Conservation (phyloP, 2,888 invertebrate species). For the Cephalotes varians region DNA sequence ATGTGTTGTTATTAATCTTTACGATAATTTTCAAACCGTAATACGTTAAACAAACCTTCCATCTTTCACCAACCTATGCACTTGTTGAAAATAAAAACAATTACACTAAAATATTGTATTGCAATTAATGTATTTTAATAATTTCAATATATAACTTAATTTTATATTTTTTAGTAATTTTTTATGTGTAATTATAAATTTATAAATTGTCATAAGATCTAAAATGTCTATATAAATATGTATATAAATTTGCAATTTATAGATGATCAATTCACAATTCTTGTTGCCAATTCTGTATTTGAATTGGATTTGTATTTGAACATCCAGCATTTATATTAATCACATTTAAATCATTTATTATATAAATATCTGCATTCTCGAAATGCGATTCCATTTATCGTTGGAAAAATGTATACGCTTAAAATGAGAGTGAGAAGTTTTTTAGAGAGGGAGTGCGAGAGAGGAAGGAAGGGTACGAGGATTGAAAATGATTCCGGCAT, state of each 20-base stretch:
- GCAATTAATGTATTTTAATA: background rate
- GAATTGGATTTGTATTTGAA: background rate
- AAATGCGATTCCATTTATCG: conserved; percentile 14
- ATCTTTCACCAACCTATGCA: too few species aligned
- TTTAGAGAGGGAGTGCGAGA: background rate
- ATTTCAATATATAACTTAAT: background rate
- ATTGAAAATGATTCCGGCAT: conserved; percentile 42
- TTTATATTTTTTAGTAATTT: background rate
- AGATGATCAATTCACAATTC: background rate
- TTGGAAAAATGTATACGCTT: background rate
- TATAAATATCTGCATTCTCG: background rate
- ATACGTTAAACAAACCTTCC: background rate
- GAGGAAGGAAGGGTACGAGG: background rate
- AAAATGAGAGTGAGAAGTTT: conserved; percentile 18
- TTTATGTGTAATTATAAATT: background rate
- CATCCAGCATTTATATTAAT: background rate
- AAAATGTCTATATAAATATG: background rate
- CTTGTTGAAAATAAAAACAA: background rate
- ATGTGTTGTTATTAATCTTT: background rate
- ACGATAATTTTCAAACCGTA: background rate
- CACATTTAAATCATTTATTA: background rate
- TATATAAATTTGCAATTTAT: background rate
- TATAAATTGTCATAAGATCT: background rate
- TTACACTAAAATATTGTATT: background rate
- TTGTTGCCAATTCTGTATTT: conserved; percentile 9